These are phyloP conservation scores for Graphium colonna DNA, from an alignment of 2,888 invertebrate genomes.

Conservation along the genomic window DNA sequence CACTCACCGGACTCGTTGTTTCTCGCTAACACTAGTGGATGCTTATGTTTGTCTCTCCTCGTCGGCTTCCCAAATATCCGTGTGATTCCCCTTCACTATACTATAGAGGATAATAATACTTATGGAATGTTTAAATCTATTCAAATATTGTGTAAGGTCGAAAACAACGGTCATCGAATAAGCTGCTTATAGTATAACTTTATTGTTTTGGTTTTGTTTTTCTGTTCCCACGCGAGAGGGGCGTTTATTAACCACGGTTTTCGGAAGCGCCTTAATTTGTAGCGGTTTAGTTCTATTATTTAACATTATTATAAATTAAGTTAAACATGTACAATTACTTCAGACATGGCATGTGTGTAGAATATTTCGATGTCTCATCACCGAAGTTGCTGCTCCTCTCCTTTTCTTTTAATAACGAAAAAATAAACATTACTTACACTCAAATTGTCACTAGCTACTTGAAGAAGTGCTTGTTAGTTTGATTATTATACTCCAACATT, in stretches of 20 bases:
- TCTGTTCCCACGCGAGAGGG: conserved; percentile 37
- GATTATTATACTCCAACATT: conserved; percentile 76
- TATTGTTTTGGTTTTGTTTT: conserved; percentile 27
- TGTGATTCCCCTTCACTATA: conserved; percentile 74
- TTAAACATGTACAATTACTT: conserved; percentile 29
- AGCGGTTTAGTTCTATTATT: conserved; percentile 24
- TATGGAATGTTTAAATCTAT: conserved; percentile 71
- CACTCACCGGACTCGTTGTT: conserved; percentile 51
- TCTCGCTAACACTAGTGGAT: conserved; percentile 68
- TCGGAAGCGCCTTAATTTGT: conserved; percentile 22
- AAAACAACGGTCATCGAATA: conserved; percentile 35
- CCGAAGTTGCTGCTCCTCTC: conserved; percentile 57
- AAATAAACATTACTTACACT: conserved; percentile 48
- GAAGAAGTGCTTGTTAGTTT: conserved; percentile 75
- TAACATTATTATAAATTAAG: conserved; percentile 22
- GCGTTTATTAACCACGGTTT: conserved; percentile 27
- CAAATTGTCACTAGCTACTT: conserved; percentile 68
- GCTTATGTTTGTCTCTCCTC: conserved; percentile 75
- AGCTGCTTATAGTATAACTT: conserved; percentile 24
- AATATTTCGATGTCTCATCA: conserved; percentile 24
- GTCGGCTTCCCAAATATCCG: conserved; percentile 76
- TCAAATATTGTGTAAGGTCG: conserved; percentile 45
- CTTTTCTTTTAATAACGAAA: conserved; percentile 43
- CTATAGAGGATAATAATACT: conserved; percentile 59
- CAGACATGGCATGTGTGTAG: conserved; percentile 27